phyloP scores from a whole-genome alignment of 2,888 invertebrate species.

The Troglohyphantes excavatus region DNA sequence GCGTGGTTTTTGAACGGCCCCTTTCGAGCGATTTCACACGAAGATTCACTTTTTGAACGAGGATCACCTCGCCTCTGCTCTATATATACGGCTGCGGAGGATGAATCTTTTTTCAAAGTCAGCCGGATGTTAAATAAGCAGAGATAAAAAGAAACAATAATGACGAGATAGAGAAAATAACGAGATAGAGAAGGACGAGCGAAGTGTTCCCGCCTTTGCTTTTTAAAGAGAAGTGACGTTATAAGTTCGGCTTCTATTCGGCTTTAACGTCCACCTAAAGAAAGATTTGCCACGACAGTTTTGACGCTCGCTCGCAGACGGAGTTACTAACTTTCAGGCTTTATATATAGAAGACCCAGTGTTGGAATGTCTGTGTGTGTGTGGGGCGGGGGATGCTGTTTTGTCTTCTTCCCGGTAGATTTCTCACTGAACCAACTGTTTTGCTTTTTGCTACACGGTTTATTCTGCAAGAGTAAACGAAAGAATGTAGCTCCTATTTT shows the following conservation, averaged over 20 bases:
- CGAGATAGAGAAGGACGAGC: neutral
- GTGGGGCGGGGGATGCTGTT: no score
- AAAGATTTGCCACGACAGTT: conserved; percentile 52
- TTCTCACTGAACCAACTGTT: neutral
- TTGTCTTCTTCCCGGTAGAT: neutral
- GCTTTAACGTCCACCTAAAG: conserved; percentile 55
- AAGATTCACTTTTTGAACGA: neutral
- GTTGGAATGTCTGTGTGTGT: conserved; percentile 11
- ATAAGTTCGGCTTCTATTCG: conserved; percentile 65
- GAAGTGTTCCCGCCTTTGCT: conserved; percentile 66
- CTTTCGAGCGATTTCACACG: no score
- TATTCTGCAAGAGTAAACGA: no score
- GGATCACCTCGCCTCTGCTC: neutral
- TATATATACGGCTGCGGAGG: conserved; percentile 55
- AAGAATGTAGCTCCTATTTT: no score
- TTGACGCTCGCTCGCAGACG: conserved; percentile 5
- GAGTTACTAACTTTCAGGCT: neutral
- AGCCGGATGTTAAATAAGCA: conserved; percentile 47
- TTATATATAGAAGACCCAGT: conserved; percentile 41
- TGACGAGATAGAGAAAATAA: neutral
- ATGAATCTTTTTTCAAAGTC: neutral
- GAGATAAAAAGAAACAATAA: neutral
- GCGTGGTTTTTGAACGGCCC: no score
- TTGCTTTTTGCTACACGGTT: neutral
- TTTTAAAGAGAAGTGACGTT: conserved; percentile 61